phyloP scores from a whole-genome alignment of 2,888 invertebrate species.

The Phyllotreta striolata region DNA sequence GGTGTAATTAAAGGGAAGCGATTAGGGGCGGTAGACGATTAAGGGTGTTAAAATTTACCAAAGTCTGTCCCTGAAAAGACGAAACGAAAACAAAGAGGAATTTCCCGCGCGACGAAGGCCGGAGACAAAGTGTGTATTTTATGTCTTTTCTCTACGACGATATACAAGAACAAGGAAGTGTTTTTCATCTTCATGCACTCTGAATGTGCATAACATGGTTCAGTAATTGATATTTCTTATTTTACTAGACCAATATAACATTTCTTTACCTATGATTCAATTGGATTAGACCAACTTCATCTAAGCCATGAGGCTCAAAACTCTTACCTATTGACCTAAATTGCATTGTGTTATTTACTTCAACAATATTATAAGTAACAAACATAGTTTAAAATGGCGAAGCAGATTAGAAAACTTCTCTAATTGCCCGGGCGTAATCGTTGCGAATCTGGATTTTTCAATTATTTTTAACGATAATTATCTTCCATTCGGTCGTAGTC shows the following conservation, averaged over 20 bases:
- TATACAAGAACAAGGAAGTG: neutral
- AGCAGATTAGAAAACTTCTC: neutral
- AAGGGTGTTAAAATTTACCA: neutral
- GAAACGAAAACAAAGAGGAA: slow-evolving; percentile 3
- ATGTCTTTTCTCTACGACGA: slow-evolving; percentile 20
- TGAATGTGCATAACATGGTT: slow-evolving; percentile 14
- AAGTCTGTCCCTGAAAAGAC: slow-evolving; percentile 6
- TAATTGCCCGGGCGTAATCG: neutral
- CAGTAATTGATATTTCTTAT: slow-evolving; percentile 20
- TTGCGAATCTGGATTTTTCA: neutral
- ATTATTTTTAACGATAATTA: slow-evolving; percentile 16
- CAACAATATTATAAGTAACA: neutral
- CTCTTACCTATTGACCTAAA: too few relatives aligned
- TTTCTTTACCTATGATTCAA: too few relatives aligned
- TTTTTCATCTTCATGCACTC: slow-evolving; percentile 25
- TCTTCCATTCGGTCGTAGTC: neutral
- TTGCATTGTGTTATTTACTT: too few relatives aligned
- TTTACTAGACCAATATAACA: too few relatives aligned
- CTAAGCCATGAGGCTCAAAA: too few relatives aligned
- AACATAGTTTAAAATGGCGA: neutral
- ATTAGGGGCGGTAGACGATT: too few relatives aligned
- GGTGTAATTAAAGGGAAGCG: too few relatives aligned
- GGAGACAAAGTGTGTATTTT: slow-evolving; percentile 32
- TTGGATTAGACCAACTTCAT: too few relatives aligned
- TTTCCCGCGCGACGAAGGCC: slow-evolving; percentile 12